Base-by-base conservation (phyloP, 1,140 invertebrate genomes). In the Kradibia gibbosae region DNA sequence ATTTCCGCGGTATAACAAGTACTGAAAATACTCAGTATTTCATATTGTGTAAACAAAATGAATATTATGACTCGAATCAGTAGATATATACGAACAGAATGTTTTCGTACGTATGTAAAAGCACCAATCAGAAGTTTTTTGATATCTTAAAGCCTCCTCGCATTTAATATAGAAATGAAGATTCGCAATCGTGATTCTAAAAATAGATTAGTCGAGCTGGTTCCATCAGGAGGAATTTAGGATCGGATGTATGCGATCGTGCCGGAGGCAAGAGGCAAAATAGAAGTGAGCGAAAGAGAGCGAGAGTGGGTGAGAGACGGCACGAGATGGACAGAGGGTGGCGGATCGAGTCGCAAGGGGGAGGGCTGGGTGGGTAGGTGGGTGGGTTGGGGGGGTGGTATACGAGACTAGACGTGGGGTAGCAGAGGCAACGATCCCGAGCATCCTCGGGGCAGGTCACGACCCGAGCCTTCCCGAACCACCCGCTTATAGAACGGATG, bases 401-500 rank as follows among this genome's bases (percentile, higher is more conserved):
- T 74, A 72, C 73, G 71, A 77, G 83, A 67, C 78, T 28, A 65
- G 82, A 82, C 74, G 79, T 78, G 60, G 72, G 72, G 75, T 78
- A 75, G 76, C 57, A 80, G 77, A 62, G 76, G 81, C 71, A 34
- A 83, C 84, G 80, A 83, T 85, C 81, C 70, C 57, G 62, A 78
- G 75, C 74, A 81, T 81, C 62, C 80, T 71, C 62, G 62, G 74
- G 83, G 82, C 85, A 84, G 86, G 87, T 88, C 88, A 88, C 85
- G 88, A 89, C 85, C 87, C 84, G 84, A 82, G 85, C 86, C 83
- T 81, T 77, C 85, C 87, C 84, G 84, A 82, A 85, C 86, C 83
- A 81, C 78, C 86, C 85, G 85, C 86, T 88, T 85, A 84, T 86
- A 84, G 82, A 86, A 84, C 84, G 87, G 86, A 87, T 86, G 85